Conservation (phyloP, 1,140 invertebrate genomes). For the Aphis gossypii region DNA sequence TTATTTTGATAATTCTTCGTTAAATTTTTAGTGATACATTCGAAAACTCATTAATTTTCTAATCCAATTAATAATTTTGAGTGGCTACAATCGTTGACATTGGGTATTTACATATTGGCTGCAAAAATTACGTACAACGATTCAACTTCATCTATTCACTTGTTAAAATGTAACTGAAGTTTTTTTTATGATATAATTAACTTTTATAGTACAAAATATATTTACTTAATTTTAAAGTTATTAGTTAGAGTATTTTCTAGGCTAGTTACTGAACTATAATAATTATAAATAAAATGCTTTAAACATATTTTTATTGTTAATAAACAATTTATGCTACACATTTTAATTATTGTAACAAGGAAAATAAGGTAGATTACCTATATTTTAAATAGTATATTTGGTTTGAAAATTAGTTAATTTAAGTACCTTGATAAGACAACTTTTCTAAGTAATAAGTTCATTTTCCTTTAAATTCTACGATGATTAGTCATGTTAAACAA, state of each 20-base stretch:
- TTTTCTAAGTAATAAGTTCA: background rate
- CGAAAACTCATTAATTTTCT: background rate
- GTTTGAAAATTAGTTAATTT: background rate
- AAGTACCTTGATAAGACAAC: background rate
- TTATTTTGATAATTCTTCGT: background rate
- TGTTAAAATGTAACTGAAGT: background rate
- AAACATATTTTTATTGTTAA: background rate
- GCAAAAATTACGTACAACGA: background rate
- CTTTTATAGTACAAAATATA: background rate
- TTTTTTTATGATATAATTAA: background rate
- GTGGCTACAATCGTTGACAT: background rate
- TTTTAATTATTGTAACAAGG: background rate
- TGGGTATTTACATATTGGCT: background rate
- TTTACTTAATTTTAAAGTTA: background rate
- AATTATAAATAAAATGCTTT: background rate
- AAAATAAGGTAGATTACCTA: background rate
- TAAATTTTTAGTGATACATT: background rate
- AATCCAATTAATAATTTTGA: background rate
- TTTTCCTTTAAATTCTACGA: background rate
- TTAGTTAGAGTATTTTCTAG: background rate
- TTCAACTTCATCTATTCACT: background rate
- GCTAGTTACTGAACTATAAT: background rate
- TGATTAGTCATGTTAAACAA: background rate
- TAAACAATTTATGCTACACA: background rate
- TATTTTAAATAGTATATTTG: background rate